phyloP scores from a whole-genome alignment of 2,797 vertebrate species.

The Paguma larvata region DNA sequence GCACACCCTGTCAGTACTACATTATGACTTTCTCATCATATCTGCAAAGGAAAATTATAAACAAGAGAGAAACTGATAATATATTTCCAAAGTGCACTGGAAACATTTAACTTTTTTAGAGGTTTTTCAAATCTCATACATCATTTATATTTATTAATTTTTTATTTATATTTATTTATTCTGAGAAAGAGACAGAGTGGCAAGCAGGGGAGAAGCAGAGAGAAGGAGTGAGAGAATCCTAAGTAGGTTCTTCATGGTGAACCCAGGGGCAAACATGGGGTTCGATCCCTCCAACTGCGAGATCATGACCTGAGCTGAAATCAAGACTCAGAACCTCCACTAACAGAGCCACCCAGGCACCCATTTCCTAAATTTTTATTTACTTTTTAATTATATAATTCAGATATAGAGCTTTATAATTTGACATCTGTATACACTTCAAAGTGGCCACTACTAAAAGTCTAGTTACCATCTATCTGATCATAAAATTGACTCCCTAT shows the following conservation, averaged over 20 bases:
- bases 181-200: too few species aligned
- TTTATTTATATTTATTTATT: too few species aligned
- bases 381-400: not conserved
- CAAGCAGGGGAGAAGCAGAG: too few species aligned
- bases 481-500: not conserved
- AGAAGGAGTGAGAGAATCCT: too few species aligned
- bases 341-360: too few species aligned
- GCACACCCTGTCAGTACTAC: not conserved
- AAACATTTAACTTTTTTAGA: not conserved
- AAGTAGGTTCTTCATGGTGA: too few species aligned
- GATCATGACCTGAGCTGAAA: too few species aligned
- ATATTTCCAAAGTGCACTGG: not conserved
- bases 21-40: not conserved
- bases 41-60: constrained; percentile 1
- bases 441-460: not conserved
- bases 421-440: not conserved
- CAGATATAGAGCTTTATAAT: not conserved
- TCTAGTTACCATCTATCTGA: not conserved
- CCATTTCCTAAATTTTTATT: not conserved
- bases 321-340: too few species aligned
- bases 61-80: not conserved
- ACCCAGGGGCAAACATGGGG: too few species aligned
- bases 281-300: too few species aligned
- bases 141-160: not conserved
- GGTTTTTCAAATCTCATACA: not conserved